A percentile compares a stretch with the other conserved stretches of the same genome.
These are phyloP conservation scores for Saimiri boliviensis DNA, from an alignment of 2,113 vertebrate species.

Conservation along the genomic window DNA sequence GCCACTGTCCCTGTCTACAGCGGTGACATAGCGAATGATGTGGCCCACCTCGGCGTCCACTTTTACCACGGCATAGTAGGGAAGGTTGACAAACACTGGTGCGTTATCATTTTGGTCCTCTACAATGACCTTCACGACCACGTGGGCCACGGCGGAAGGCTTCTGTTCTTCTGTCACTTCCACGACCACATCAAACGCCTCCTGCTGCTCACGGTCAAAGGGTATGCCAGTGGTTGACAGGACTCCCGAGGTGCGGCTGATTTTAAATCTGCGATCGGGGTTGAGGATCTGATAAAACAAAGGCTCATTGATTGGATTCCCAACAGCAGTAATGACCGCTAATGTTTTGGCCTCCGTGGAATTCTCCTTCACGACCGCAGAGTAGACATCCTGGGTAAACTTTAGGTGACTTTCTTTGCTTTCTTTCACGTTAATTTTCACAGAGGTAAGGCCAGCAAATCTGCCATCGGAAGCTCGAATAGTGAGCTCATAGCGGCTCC, in stretches of 20 bases:
- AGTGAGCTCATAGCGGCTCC: slow-evolving; percentile 95
- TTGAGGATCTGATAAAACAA: slow-evolving; percentile 96
- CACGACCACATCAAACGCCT: slow-evolving; percentile 91
- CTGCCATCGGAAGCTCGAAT: slow-evolving; percentile 94
- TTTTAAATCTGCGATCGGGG: slow-evolving; percentile 93
- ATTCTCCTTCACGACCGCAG: slow-evolving; percentile 92
- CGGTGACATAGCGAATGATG: slow-evolving; percentile 90
- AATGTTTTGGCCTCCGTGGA: slow-evolving; percentile 90
- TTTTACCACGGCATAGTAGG: slow-evolving; percentile 94
- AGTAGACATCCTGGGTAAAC: slow-evolving; percentile 93
- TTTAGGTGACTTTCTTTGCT: slow-evolving; percentile 92
- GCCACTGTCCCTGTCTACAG: slow-evolving; percentile 92
- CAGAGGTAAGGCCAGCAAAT: slow-evolving; percentile 89
- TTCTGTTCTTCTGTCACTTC: slow-evolving; percentile 91
- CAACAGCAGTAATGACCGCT: slow-evolving; percentile 91
- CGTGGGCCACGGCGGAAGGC: slow-evolving; percentile 87
- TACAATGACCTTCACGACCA: slow-evolving; percentile 90
- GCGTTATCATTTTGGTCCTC: slow-evolving; percentile 95
- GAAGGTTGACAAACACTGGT: slow-evolving; percentile 95
- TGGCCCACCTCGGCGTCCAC: slow-evolving; percentile 92
- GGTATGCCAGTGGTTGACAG: slow-evolving; percentile 93
- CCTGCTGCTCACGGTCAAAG: slow-evolving; percentile 94
- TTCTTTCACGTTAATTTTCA: slow-evolving; percentile 95
- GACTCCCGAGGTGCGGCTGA: slow-evolving; percentile 95
- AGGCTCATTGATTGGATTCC: slow-evolving; percentile 95